A percentile compares a stretch with the other conserved stretches of the same genome.
Conservation (phyloP, 2,797 vertebrate species). For the Dendrocincla fuliginosa region DNA sequence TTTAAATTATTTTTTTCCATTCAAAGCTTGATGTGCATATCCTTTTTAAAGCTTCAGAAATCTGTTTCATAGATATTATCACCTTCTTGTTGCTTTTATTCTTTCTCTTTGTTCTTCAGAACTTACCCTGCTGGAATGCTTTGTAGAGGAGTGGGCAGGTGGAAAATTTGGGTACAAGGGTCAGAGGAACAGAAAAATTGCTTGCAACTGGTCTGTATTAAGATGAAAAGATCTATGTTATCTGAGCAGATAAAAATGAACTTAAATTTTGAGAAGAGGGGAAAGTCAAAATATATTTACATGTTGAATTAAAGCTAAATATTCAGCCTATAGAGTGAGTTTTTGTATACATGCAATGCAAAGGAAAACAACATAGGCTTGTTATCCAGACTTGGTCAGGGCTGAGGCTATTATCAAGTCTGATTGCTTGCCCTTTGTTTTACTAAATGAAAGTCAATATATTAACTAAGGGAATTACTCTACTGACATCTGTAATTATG, state of each 20-base stretch:
- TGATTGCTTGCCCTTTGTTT: background rate
- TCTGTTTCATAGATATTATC: background rate
- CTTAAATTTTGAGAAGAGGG: background rate
- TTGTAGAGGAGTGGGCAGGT: background rate
- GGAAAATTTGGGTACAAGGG: accelerated
- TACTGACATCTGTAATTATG: background rate
- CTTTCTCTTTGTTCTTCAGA: background rate
- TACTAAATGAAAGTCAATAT: background rate
- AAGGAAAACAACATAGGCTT: background rate
- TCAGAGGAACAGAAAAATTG: background rate
- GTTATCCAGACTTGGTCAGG: background rate
- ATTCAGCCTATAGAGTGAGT: background rate
- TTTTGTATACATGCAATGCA: background rate
- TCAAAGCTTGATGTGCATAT: background rate
- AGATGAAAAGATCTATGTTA: background rate
- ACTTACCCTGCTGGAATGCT: background rate
- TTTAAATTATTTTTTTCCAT: background rate
- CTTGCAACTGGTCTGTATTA: background rate
- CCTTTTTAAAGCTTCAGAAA: background rate
- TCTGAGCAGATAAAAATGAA: background rate
- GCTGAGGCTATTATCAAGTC: background rate
- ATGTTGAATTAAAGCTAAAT: background rate
- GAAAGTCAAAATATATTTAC: background rate
- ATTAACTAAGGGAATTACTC: background rate
- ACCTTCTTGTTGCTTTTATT: background rate